Conservation (phyloP, 2,888 invertebrate species). For the Troilus luridus region DNA sequence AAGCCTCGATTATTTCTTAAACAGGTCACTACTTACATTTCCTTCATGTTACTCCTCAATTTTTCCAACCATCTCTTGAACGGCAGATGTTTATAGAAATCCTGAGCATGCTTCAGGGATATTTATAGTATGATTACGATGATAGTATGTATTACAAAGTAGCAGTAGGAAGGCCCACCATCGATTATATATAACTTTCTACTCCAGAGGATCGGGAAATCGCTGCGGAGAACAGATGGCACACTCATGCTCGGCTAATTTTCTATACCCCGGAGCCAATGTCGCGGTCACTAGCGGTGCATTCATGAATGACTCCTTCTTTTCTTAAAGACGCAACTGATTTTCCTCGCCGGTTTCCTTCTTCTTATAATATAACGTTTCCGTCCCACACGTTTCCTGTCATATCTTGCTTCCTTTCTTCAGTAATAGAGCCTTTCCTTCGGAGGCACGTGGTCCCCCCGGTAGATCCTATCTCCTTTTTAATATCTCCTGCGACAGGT, state of each 20-base stretch:
- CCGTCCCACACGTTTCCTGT: constrained; percentile 26
- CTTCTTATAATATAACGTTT: constrained; percentile 7
- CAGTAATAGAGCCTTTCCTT: neutral
- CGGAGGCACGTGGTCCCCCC: neutral
- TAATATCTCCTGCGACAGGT: constrained; percentile 21
- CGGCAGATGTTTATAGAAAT: neutral
- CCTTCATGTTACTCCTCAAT: too few relatives aligned
- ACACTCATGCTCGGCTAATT: neutral
- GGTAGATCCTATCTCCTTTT: neutral
- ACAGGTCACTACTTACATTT: too few relatives aligned
- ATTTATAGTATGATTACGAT: neutral
- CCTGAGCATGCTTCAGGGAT: neutral
- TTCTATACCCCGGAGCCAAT: neutral
- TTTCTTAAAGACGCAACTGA: neutral
- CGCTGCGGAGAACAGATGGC: constrained; percentile 5
- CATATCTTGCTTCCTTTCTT: neutral
- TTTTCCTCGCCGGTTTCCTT: constrained; percentile 41
- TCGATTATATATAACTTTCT: constrained; percentile 24
- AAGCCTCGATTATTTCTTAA: too few relatives aligned
- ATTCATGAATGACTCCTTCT: constrained; percentile 22
- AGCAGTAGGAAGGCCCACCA: neutral
- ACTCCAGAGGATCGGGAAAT: neutral
- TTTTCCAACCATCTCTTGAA: neutral
- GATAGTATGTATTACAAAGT: neutral
- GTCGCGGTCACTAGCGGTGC: neutral